phyloP scores from a whole-genome alignment of 2,888 invertebrate species.

The Agelastica alni region DNA sequence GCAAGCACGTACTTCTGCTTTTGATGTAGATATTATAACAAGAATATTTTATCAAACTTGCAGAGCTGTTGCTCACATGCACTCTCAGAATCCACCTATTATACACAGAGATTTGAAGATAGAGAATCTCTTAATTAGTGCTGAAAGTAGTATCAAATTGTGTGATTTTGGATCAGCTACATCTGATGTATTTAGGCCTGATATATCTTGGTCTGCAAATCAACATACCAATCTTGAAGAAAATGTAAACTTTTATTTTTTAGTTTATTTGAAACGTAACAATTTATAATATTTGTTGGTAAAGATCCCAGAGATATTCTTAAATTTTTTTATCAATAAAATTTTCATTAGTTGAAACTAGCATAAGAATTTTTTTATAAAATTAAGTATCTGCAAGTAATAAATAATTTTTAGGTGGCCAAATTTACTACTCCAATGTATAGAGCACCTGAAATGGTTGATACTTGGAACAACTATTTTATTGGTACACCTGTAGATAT shows the following conservation, averaged over 20 bases:
- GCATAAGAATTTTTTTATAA: too few species aligned
- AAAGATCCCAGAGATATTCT: not conserved
- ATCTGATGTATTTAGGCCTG: conserved; percentile 78
- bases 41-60: conserved; percentile 91
- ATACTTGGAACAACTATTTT: conserved; percentile 94
- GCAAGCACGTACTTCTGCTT: conserved; percentile 63
- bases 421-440: conserved; percentile 92
- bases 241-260: conserved; percentile 64
- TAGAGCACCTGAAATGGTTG: conserved; percentile 97
- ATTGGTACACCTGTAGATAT: conserved; percentile 91
- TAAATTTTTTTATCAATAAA: not conserved
- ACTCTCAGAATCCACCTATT: conserved; percentile 86
- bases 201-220: conserved; percentile 89
- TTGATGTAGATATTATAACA: conserved; percentile 72
- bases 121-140: conserved; percentile 90
- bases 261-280: not conserved
- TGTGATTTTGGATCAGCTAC: conserved; percentile 99
- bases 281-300: not conserved
- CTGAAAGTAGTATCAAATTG: conserved; percentile 84
- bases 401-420: conserved; percentile 71
- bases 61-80: conserved; percentile 91
- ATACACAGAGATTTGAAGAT: conserved; percentile 95
- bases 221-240: conserved; percentile 91
- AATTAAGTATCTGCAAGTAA: too few species aligned
- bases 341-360: too few species aligned